Evolutionary conservation across 2,888 invertebrate genomes (phyloP).

Genomic region (Melolontha melolontha): DNA sequence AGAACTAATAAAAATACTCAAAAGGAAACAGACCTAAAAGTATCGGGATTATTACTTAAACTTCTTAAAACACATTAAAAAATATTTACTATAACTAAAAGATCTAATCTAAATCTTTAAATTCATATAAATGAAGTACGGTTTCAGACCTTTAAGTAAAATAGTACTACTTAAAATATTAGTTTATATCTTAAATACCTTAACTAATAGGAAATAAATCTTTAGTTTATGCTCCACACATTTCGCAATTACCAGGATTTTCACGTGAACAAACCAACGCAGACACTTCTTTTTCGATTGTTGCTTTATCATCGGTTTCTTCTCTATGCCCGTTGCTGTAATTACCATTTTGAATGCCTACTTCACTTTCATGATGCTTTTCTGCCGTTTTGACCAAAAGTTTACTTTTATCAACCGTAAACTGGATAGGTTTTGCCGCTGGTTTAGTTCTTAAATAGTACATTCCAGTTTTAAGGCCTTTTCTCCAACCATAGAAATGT

Average conservation of each 20-base stretch:
- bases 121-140: too few relatives aligned
- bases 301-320: slow-evolving; percentile 49
- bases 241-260: slow-evolving; percentile 88
- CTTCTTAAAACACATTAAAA: too few relatives aligned
- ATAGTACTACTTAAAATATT: not conserved
- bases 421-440: slow-evolving; percentile 96
- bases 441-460: slow-evolving; percentile 97
- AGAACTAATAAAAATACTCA: too few relatives aligned
- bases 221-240: slow-evolving; percentile 82
- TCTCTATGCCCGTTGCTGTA: slow-evolving; percentile 52
- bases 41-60: too few relatives aligned
- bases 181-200: not conserved
- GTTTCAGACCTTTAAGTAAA: not conserved
- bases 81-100: too few relatives aligned
- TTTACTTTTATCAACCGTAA: slow-evolving; percentile 93
- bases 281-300: slow-evolving; percentile 68
- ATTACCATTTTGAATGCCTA: slow-evolving; percentile 35
- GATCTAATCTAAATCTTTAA: too few relatives aligned
- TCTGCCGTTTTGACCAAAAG: slow-evolving; percentile 60
- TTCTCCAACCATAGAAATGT: slow-evolving; percentile 98
- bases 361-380: slow-evolving; percentile 38
- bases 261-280: slow-evolving; percentile 87
- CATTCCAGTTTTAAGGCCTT: slow-evolving; percentile 98
- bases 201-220: not conserved
- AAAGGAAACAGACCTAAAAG: too few relatives aligned